These are phyloP conservation scores for Rhyacichthys aspro DNA, from an alignment of 2,797 vertebrate genomes.

Conservation along the genomic window DNA sequence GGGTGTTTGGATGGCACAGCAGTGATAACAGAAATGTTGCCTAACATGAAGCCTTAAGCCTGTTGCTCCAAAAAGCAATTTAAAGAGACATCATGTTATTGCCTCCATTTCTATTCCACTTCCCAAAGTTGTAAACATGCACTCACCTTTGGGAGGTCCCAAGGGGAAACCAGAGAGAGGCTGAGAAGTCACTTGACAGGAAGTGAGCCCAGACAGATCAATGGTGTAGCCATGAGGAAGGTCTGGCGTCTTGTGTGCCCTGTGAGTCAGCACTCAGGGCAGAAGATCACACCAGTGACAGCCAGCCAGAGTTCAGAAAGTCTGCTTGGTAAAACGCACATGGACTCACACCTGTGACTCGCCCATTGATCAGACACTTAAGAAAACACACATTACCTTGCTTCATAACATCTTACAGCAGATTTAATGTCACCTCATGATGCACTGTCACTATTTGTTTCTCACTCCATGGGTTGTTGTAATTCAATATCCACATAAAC, in stretches of 20 bases:
- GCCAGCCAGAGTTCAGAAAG: constrained; percentile 42
- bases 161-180: constrained; percentile 16
- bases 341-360: constrained; percentile 38
- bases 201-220: constrained; percentile 47
- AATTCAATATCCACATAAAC: too few species aligned
- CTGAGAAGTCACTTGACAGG: constrained; percentile 58
- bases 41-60: constrained; percentile 26
- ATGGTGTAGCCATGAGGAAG: constrained; percentile 46
- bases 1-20: constrained; percentile 17
- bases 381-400: constrained; percentile 1
- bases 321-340: constrained; percentile 38
- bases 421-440: constrained; percentile 13
- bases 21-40: constrained; percentile 22
- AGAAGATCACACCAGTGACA: constrained; percentile 47
- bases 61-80: constrained; percentile 27
- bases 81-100: constrained; percentile 33
- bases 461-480: too few species aligned
- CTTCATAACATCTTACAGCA: constrained; percentile 1
- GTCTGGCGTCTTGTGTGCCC: constrained; percentile 61
- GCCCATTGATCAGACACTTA: not conserved
- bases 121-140: constrained; percentile 45
- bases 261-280: constrained; percentile 69
- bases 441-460: not conserved
- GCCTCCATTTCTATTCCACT: constrained; percentile 24
- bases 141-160: constrained; percentile 49